Evolutionary conservation across 2,888 invertebrate species (phyloP).

Genomic region (Torymus aiolomorphi): DNA sequence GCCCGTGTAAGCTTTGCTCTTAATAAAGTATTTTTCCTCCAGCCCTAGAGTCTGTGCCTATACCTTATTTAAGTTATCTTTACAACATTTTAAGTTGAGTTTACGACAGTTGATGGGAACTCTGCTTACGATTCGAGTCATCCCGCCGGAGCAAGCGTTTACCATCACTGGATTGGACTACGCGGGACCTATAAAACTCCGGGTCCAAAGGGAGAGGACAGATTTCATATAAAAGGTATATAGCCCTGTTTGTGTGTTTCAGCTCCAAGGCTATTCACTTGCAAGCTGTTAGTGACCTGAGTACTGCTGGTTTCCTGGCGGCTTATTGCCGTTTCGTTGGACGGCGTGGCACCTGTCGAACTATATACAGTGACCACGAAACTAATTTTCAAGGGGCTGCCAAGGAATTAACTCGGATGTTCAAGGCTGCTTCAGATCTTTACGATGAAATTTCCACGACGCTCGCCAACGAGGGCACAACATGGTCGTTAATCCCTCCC

Average conservation of each 20-base stretch:
- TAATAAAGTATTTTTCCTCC: too few relatives aligned
- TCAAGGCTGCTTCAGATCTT: neutral
- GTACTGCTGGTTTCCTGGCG: neutral
- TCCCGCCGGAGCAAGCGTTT: neutral
- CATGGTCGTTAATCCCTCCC: neutral
- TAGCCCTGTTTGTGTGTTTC: too few relatives aligned
- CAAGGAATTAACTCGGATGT: neutral
- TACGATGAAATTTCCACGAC: neutral
- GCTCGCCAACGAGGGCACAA: neutral
- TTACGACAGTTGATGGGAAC: conserved; percentile 1
- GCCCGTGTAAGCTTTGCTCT: too few relatives aligned
- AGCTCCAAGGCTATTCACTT: conserved; percentile 6
- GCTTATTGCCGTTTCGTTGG: too few relatives aligned
- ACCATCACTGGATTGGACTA: too few relatives aligned
- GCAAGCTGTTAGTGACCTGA: too few relatives aligned
- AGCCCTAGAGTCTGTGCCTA: too few relatives aligned
- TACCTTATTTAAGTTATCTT: too few relatives aligned
- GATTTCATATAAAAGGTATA: neutral
- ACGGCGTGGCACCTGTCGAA: neutral
- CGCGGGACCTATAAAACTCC: conserved; percentile 3
- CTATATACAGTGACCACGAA: neutral
- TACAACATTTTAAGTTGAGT: too few relatives aligned
- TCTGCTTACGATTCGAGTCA: neutral
- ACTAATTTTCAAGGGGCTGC: neutral
- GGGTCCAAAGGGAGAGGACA: neutral